Base-by-base conservation (phyloP, 2,113 vertebrate species). In the Austrofundulus limnaeus region DNA sequence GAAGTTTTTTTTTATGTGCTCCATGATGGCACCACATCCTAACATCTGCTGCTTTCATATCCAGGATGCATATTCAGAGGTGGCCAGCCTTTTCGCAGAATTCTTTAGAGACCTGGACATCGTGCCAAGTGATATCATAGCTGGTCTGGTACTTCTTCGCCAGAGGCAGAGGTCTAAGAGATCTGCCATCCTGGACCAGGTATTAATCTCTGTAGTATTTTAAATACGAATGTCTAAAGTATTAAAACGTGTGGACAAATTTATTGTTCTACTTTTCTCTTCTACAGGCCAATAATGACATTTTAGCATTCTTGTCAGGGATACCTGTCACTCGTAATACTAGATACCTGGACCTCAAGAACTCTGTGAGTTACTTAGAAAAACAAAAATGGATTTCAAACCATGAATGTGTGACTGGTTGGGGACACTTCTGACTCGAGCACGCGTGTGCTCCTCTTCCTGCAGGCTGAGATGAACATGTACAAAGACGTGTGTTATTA, bases 401-500 rank as follows among this genome's bases (percentile, higher is more conserved):
- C 2, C 31, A 28, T 66, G 21, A 61, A 31, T 61, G 38, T 41
- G 45, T 46, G 38, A 8, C 19, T 34, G 54, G 23, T 34, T 34
- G 31, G 7, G 28, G 3, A 4, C 7, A 7, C 9, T 39, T 70
- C 43, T 79, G 15, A 54, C 57, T 21, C 15, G 17, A 19, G 2
- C 10, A 28, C 28, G 2, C 37, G 23, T 61, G n/a, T 81, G 51
- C 17, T 20, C n/a, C n/a, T 25, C 50, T 53, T 75, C 59, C 87
- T 28, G 84, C 91, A 99, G 97, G 86, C 90, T 59, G 97, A 98
- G 92, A 99, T 99, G 97, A 91, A 91, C 50, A 96, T 96, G 83
- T 99, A 99, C 91, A 98, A 96, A 64, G 97, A 99, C 65, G 97
- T 98, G 70, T 99, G 97, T 68, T 98, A 99, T 88, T 99, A 98